Base-by-base conservation (phyloP, 2,797 vertebrate genomes). In the Cheirogaleus major region DNA sequence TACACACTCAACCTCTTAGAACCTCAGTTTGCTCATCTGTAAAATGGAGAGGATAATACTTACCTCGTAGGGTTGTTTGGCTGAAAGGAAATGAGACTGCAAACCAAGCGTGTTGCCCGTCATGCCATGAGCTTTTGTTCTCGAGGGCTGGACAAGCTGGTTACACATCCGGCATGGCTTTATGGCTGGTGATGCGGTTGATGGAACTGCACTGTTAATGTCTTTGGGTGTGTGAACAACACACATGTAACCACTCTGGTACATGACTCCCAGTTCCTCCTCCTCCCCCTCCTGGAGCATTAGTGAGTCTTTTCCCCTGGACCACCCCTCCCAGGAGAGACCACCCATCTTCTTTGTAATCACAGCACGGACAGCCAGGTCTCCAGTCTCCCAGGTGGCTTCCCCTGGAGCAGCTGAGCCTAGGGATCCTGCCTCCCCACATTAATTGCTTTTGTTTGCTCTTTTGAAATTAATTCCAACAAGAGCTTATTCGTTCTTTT, bases 391-490 rank as follows among this genome's bases (percentile, higher is more conserved):
- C 35, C 38, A 45, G 41, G 59, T 5, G 13, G 30, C 48, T 32
- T 81, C 67, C 76, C 57, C 72, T 4, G 15, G 87, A 67, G 81
- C 67, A 45, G 80, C 89, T 50, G 43, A 72, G 73, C 59, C 2
- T 17, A 45, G n/a, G 86, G 59, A 79, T 18, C 48, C 81, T 14
- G 8, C 38, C 52, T 27, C 67, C 57, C 67, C 55, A 55, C 50
- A 4, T 30, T 52, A 70, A 95, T 18, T 70, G 84, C 92, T 95
- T 93, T 92, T 95, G 88, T 89, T 92, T 87, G 43, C 45, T 73
- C 86, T 80, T 95, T 95, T 67, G 63, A 94, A 95, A 96, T 84
- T 69, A 93, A 93, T 89, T 89, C 63, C 57, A 76, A 38, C 27
- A 41, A 81, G 78, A 80, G 61, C 88, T 91, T 75, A n/a, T 96